Percentiles rank a stretch among this genome's conserved stretches.
These are phyloP conservation scores for Phaenicophaeus curvirostris DNA, from an alignment of 2,797 vertebrate species.

Conservation along the genomic window DNA sequence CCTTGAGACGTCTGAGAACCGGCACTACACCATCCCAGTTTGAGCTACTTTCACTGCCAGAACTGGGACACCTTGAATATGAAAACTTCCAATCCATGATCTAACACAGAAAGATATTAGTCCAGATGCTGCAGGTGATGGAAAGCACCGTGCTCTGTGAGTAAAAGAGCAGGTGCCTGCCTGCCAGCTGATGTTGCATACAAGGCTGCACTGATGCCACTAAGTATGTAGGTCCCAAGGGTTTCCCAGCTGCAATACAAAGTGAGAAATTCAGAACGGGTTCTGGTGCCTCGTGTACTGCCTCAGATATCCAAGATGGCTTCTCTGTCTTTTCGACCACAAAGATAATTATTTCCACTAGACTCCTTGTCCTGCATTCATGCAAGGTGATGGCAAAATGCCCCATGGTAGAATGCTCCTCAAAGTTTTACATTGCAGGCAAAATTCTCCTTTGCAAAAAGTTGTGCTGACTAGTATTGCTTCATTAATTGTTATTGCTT, in stretches of 20 bases:
- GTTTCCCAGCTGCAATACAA: neutral
- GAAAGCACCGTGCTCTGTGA: fast-evolving
- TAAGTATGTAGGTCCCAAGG: neutral
- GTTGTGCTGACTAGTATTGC: neutral
- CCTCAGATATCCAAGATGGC: neutral
- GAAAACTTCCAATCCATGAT: neutral
- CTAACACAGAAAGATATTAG: neutral
- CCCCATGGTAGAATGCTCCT: neutral
- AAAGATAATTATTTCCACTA: neutral
- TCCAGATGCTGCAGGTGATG: neutral
- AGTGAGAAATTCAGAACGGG: neutral
- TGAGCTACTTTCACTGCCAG: neutral
- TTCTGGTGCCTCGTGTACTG: neutral
- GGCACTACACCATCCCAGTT: neutral
- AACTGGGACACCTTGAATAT: neutral
- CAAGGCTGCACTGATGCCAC: neutral
- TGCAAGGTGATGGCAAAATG: neutral
- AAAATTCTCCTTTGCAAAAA: neutral
- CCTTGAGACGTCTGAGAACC: conserved; percentile 29
- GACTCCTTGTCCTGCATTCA: neutral
- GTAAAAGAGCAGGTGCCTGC: neutral
- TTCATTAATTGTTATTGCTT: neutral
- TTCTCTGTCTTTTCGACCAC: neutral
- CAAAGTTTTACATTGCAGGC: neutral
- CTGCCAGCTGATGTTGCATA: neutral